Evolutionary conservation across 2,113 vertebrate genomes (phyloP).

Genomic region (Oreochromis niloticus): DNA sequence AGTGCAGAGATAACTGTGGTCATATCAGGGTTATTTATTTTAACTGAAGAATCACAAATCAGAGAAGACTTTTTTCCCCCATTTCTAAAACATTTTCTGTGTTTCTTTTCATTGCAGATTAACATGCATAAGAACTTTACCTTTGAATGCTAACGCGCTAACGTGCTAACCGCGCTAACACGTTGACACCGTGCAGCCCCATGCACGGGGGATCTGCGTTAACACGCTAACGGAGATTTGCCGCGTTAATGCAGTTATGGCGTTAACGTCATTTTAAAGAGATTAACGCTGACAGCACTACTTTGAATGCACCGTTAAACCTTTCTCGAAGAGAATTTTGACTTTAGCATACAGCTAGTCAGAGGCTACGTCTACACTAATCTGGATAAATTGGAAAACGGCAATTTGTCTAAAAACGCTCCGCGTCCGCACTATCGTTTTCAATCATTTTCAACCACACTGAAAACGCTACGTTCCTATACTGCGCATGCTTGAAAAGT

Average conservation of each 20-base stretch:
- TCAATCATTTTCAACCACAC: neutral
- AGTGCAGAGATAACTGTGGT: neutral
- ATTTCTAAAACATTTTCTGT: neutral
- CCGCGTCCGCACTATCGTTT: neutral
- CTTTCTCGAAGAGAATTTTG: neutral
- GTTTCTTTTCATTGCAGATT: neutral
- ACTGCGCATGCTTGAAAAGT: neutral
- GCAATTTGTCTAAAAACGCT: neutral
- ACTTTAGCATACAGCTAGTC: neutral
- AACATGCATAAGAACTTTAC: neutral
- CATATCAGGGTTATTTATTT: neutral
- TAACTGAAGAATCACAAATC: neutral
- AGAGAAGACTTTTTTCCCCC: neutral
- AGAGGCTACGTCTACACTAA: neutral
- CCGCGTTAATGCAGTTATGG: neutral
- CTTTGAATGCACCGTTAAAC: neutral
- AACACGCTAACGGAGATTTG: fast-evolving
- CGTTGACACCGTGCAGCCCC: neutral
- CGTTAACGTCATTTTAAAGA: neutral
- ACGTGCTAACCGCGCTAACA: neutral
- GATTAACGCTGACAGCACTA: neutral
- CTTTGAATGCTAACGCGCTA: neutral
- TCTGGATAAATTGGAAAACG: neutral
- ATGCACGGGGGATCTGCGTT: neutral
- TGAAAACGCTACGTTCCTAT: neutral